A percentile compares a stretch with the other conserved stretches of the same genome.
phyloP scores from a whole-genome alignment of 1,140 invertebrate species.

The Halesus radiatus region DNA sequence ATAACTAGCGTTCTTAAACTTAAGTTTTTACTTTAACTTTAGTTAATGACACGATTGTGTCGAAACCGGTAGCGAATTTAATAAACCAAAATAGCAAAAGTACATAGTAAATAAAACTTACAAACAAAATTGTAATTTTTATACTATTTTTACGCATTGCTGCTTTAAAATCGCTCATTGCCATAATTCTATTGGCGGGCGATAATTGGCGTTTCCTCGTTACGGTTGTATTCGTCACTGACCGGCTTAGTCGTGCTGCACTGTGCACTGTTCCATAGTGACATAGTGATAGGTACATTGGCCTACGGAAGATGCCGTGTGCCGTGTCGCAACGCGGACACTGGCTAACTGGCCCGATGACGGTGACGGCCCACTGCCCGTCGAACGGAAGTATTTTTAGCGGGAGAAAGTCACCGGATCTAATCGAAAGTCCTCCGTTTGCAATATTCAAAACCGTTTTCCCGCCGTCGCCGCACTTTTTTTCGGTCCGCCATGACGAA shows the following conservation, averaged over 20 bases:
- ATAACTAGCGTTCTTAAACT: no score
- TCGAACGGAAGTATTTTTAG: not conserved
- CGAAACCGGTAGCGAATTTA: no score
- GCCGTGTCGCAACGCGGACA: not conserved
- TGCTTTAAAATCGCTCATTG: no score
- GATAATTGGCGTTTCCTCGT: no score
- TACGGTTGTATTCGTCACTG: no score
- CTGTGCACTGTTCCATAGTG: not conserved
- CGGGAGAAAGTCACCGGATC: conserved; percentile 20
- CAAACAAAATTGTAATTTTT: not conserved
- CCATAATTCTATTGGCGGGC: no score
- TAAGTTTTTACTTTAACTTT: no score
- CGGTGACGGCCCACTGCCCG: not conserved
- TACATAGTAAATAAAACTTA: no score
- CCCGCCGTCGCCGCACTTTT: conserved; percentile 6
- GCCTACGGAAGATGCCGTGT: not conserved
- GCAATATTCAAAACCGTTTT: not conserved
- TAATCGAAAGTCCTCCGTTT: conserved; percentile 24
- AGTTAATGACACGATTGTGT: no score
- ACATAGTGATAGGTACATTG: not conserved
- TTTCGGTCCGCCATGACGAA: conserved; percentile 17
- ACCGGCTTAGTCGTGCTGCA: not conserved
- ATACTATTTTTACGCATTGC: not conserved
- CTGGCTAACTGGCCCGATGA: not conserved
- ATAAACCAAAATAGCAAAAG: no score